A percentile compares a stretch with the other conserved stretches of the same genome.
These are phyloP conservation scores for Tetranychus piercei DNA, from an alignment of 2,888 invertebrate species.

Conservation along the genomic window DNA sequence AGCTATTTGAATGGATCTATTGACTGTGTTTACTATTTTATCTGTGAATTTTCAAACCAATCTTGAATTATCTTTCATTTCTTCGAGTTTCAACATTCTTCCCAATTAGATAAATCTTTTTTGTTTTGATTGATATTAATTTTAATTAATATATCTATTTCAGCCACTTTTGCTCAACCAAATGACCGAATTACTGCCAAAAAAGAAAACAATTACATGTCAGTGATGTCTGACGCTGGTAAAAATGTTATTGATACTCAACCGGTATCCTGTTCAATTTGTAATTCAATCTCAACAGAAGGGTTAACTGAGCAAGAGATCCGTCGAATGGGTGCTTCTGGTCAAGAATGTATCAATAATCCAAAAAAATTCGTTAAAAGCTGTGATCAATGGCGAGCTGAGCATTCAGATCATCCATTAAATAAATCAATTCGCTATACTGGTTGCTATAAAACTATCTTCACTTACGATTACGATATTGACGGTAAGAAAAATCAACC, in stretches of 20 bases:
- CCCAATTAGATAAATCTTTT: too few species aligned
- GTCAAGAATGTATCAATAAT: not conserved
- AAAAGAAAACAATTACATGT: not conserved
- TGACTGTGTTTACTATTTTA: too few species aligned
- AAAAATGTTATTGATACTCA: not conserved
- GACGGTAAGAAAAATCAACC: not conserved
- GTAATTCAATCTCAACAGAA: not conserved
- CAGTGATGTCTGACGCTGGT: not conserved
- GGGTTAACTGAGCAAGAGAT: not conserved
- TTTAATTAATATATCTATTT: too few species aligned
- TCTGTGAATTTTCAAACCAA: too few species aligned
- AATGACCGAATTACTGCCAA: not conserved
- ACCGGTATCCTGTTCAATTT: not conserved
- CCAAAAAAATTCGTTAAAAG: not conserved
- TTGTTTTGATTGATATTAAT: too few species aligned
- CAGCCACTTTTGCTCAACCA: too few species aligned
- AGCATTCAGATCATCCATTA: not conserved
- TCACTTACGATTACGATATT: not conserved
- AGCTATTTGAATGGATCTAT: too few species aligned
- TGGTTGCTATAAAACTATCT: constrained; percentile 1
- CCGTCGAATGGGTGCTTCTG: not conserved
- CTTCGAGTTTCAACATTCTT: too few species aligned
- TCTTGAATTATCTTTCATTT: too few species aligned
- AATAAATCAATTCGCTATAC: not conserved
- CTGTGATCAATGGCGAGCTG: constrained; percentile 6